These are phyloP conservation scores for human DNA, from an alignment of 2,113 vertebrate genomes.

Conservation along the genomic window GRCh38 chr22:40504001-40504500, in stretches of 20 bases:
- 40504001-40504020: not conserved
- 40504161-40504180: not conserved
- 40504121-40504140: not conserved
- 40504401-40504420: not conserved
- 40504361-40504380: not conserved
- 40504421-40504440: not conserved
- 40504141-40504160: not conserved
- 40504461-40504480: not conserved
- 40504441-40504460: not conserved
- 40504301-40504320: not conserved
- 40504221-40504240: not conserved
- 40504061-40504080: not conserved
- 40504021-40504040: conserved; percentile 38
- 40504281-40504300: no score
- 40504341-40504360: no score
- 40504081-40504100: not conserved
- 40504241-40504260: no score
- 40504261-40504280: no score
- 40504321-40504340: not conserved
- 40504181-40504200: not conserved
- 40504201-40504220: not conserved
- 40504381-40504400: not conserved
- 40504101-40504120: conserved; percentile 37
- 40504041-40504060: conserved; percentile 21
- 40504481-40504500: not conserved